These are phyloP conservation scores for Chamaetylas fuelleborni DNA, from an alignment of 2,113 vertebrate genomes.

Conservation along the genomic window DNA sequence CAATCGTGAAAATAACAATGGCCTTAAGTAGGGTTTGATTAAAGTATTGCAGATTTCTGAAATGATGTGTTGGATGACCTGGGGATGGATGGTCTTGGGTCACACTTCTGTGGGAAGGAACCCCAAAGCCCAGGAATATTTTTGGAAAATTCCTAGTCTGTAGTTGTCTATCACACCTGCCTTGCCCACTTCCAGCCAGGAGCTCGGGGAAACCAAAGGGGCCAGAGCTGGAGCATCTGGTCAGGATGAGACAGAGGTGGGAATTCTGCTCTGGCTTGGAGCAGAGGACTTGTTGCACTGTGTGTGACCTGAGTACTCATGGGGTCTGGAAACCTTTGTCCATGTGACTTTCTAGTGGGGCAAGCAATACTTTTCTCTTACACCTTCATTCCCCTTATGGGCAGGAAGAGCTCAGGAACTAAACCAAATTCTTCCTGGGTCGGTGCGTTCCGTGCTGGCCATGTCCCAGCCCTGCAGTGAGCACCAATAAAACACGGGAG, in stretches of 20 bases:
- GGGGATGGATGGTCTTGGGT: background rate
- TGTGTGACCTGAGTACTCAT: accelerated
- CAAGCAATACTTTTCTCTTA: background rate
- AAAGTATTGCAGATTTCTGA: background rate
- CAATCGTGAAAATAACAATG: background rate
- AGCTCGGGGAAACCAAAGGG: background rate
- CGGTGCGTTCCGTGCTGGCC: background rate
- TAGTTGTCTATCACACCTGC: background rate
- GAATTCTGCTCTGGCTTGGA: background rate
- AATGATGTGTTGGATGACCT: background rate
- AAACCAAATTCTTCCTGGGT: accelerated
- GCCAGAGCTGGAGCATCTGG: background rate
- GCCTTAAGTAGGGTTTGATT: background rate
- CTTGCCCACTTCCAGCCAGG: background rate
- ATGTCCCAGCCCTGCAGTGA: background rate
- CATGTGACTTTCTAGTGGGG: background rate
- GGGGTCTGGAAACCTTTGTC: background rate
- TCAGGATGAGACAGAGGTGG: background rate
- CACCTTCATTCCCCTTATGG: background rate
- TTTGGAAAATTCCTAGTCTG: background rate
- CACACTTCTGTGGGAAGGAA: background rate
- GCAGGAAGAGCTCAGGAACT: background rate
- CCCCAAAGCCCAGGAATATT: background rate
- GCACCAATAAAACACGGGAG: background rate
- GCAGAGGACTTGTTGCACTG: background rate